Conservation (phyloP, 2,888 invertebrate genomes). For the Leucophora obtusa region DNA sequence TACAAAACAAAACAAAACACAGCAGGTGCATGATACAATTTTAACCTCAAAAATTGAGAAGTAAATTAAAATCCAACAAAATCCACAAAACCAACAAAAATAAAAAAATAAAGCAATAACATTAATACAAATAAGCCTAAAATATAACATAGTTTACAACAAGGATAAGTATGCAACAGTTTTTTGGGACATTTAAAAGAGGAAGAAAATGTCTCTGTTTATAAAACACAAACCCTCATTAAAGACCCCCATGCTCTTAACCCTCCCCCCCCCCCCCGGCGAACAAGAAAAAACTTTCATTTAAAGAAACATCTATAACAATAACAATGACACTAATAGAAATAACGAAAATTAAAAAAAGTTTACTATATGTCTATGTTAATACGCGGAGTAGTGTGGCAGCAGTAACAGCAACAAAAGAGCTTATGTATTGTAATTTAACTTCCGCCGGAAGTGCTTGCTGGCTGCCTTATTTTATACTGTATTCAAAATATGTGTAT, state of each 20-base stretch:
- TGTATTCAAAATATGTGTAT: constrained; percentile 22
- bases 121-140: constrained; percentile 61
- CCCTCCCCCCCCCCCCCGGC: neutral
- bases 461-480: constrained; percentile 50
- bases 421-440: constrained; percentile 59
- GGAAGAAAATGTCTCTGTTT: neutral
- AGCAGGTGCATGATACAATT: constrained; percentile 59
- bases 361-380: constrained; percentile 1
- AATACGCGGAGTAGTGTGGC: constrained; percentile 9
- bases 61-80: constrained; percentile 63
- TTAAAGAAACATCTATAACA: constrained; percentile 69
- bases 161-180: constrained; percentile 57
- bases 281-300: constrained; percentile 8
- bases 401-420: constrained; percentile 24
- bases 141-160: constrained; percentile 45
- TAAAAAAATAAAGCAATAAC: constrained; percentile 27
- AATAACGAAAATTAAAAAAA: constrained; percentile 15
- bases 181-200: constrained; percentile 24
- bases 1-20: constrained; percentile 37
- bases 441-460: constrained; percentile 61
- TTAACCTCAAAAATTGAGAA: constrained; percentile 51
- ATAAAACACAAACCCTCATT: constrained; percentile 47
- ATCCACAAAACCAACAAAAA: constrained; percentile 50
- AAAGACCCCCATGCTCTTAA: constrained; percentile 1
- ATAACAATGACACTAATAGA: constrained; percentile 65